A percentile compares a stretch with the other conserved stretches of the same genome.
Conservation (phyloP, 2,888 invertebrate genomes). For the Drosophila infuscata region DNA sequence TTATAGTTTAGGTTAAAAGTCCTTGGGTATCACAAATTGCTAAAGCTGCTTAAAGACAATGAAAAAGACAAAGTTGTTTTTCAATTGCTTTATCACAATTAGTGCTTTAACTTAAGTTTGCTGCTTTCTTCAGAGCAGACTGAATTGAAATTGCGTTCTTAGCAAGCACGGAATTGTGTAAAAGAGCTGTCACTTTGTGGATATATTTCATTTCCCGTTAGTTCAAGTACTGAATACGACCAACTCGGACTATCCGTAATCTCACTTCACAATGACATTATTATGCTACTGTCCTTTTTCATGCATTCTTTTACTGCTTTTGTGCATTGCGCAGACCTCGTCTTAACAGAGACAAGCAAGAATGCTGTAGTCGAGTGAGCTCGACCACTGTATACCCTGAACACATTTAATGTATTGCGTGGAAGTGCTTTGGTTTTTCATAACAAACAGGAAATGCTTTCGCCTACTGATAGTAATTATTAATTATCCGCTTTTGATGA, state of each 20-base stretch:
- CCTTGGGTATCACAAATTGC: not conserved
- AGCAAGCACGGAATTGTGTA: not conserved
- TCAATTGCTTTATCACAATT: not conserved
- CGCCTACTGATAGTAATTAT: not conserved
- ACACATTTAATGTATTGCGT: no score
- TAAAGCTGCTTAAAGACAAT: not conserved
- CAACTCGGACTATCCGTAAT: not conserved
- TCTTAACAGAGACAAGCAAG: not conserved
- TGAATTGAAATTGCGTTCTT: not conserved
- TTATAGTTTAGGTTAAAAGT: not conserved
- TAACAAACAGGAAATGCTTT: not conserved
- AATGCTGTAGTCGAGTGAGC: not conserved
- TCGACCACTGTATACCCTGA: not conserved
- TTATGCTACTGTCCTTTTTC: not conserved
- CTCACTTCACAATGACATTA: not conserved
- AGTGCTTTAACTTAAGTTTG: not conserved
- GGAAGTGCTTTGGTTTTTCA: no score
- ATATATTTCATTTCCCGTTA: not conserved
- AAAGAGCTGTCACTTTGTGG: constrained; percentile 11
- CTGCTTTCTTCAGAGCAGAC: not conserved
- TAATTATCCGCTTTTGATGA: not conserved
- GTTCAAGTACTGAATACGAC: not conserved
- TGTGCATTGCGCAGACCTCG: not conserved
- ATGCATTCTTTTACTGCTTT: not conserved
- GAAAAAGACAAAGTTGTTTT: not conserved